Evolutionary conservation across 2,113 vertebrate species (phyloP).

Genomic region (Colossoma macropomum): DNA sequence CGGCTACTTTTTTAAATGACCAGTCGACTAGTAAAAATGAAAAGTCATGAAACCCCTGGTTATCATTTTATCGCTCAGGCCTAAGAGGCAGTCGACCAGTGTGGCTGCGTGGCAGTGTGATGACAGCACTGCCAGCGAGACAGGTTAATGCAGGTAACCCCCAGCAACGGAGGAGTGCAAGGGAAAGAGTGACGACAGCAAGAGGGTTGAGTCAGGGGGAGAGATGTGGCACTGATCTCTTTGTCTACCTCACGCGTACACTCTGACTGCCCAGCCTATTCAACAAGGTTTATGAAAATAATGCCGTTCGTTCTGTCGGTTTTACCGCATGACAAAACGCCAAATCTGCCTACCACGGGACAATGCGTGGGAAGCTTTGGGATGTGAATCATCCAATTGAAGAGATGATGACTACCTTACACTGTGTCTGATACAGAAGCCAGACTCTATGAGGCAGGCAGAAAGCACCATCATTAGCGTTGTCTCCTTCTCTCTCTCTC

Average conservation of each 20-base stretch:
- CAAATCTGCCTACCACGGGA: not conserved
- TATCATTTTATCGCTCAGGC: not conserved
- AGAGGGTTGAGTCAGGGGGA: constrained; percentile 8
- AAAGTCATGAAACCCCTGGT: not conserved
- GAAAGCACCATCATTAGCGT: not conserved
- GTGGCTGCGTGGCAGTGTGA: constrained; percentile 36
- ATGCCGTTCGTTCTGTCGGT: not conserved
- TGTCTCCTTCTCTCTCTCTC: not conserved
- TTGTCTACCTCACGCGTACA: not conserved
- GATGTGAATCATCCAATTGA: not conserved
- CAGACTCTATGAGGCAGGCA: not conserved
- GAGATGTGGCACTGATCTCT: constrained; percentile 42
- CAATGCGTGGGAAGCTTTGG: not conserved
- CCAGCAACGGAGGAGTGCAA: constrained; percentile 37
- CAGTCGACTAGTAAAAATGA: no score
- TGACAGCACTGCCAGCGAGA: constrained; percentile 20
- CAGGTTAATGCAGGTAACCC: constrained; percentile 38
- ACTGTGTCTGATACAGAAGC: not conserved
- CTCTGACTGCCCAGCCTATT: not conserved
- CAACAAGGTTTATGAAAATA: constrained; percentile 1
- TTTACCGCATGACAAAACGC: not conserved
- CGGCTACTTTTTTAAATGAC: no score
- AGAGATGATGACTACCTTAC: not conserved
- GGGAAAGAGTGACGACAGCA: constrained; percentile 47
- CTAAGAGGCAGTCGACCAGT: not conserved